phyloP scores from a whole-genome alignment of 2,888 invertebrate species.

The Cheilosia vernalis region DNA sequence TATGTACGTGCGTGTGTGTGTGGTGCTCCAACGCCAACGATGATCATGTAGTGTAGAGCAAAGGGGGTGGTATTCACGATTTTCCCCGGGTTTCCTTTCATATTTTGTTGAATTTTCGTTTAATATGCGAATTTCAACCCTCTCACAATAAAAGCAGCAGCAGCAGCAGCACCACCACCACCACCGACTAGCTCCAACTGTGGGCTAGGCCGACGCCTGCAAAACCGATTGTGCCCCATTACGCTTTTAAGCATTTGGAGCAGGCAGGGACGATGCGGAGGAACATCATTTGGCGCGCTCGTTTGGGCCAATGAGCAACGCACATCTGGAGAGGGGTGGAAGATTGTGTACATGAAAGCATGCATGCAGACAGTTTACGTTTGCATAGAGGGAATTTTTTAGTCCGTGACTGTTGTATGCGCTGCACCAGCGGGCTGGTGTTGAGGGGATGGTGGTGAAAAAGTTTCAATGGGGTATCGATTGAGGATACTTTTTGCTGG shows the following conservation, averaged over 20 bases:
- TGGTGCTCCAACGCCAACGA: background rate
- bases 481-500: slow-evolving; percentile 57
- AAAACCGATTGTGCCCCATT: slow-evolving; percentile 73
- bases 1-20: background rate
- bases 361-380: slow-evolving; percentile 74
- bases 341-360: slow-evolving; percentile 67
- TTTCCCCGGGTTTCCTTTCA: slow-evolving; percentile 36
- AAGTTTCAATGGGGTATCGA: slow-evolving; percentile 73
- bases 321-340: slow-evolving; percentile 38
- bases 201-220: slow-evolving; percentile 65
- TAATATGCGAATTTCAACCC: slow-evolving; percentile 69
- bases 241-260: slow-evolving; percentile 73
- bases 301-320: slow-evolving; percentile 73
- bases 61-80: slow-evolving; percentile 13
- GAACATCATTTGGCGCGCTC: slow-evolving; percentile 72
- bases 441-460: slow-evolving; percentile 27
- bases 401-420: slow-evolving; percentile 44
- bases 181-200: slow-evolving; percentile 29
- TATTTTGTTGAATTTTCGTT: slow-evolving; percentile 73
- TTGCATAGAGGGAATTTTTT: slow-evolving; percentile 69
- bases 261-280: slow-evolving; percentile 34
- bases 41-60: slow-evolving; percentile 9
- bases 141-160: slow-evolving; percentile 21
- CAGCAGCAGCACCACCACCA: slow-evolving; percentile 1
- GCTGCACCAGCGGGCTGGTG: background rate